Evolutionary conservation across 2,888 invertebrate species (phyloP).

Genomic region (Desoria tigrina): DNA sequence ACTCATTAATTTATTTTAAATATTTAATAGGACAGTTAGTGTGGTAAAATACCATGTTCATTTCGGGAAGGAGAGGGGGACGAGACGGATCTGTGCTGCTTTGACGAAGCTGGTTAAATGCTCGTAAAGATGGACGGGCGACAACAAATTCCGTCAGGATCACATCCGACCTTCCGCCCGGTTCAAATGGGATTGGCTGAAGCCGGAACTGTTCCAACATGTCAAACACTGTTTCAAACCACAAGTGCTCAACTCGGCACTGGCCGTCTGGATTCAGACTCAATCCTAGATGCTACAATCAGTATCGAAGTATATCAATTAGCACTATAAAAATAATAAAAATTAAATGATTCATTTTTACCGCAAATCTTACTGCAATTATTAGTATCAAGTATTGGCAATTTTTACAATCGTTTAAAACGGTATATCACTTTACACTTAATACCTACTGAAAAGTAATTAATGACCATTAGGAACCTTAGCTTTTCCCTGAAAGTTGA

Average conservation of each 20-base stretch:
- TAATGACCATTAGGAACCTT: too few relatives aligned
- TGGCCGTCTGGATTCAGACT: conserved; percentile 89
- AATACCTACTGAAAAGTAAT: too few relatives aligned
- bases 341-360: too few relatives aligned
- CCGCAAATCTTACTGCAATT: too few relatives aligned
- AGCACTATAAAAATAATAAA: conserved; percentile 14
- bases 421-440: too few relatives aligned
- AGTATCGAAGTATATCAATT: conserved; percentile 7
- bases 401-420: too few relatives aligned
- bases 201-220: conserved; percentile 96
- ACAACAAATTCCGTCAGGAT: conserved; percentile 85
- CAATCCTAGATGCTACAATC: conserved; percentile 83
- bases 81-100: conserved; percentile 54
- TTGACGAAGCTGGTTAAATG: conserved; percentile 52
- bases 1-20: too few relatives aligned
- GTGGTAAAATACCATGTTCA: conserved; percentile 60
- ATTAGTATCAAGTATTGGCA: too few relatives aligned
- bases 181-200: conserved; percentile 93
- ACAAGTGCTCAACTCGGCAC: conserved; percentile 88
- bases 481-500: conserved; percentile 88
- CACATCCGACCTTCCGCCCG: conserved; percentile 90
- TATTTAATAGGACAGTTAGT: too few relatives aligned
- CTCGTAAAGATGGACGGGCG: conserved; percentile 53
- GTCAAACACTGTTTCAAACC: conserved; percentile 94
- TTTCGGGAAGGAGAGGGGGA: conserved; percentile 58